Base-by-base conservation (phyloP, 2,797 vertebrate genomes). In the Mus caroli region DNA sequence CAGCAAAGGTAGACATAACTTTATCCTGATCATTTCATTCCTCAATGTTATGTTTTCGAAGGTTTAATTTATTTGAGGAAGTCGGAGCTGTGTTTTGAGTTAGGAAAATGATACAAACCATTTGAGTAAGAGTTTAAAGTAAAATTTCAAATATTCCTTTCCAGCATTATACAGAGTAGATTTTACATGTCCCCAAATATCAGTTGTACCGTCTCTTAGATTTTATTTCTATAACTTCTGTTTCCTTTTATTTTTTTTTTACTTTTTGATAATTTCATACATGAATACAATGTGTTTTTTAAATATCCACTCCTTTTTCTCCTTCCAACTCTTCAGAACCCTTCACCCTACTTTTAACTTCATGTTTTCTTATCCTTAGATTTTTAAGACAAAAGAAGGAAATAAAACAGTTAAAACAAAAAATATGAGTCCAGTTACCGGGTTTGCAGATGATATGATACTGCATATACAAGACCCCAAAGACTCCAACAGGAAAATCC, bases 71-170 rank as follows among this genome's bases (percentile, higher is more conserved):
- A 90, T 91, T 60, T 80, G 67, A 75, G 88, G 37, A 93, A 94
- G 85, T 64, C 56, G 84, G 12, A n/a, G n/a, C 71, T 76, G 0
- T 89, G 40, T 87, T 96, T 96, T 92, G 46, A 94, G 60, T 96
- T 95, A 92, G 40, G 11, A 88, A 73, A n/a, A 79, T 92, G 76
- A 56, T 93, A 69, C 37, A 90, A 94, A 71, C 6, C 69, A 71
- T 64, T 97, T 80, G 56, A 92, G 60, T 76, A 83, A 95, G 37
- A 92, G 6, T 82, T 77, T 95, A 87, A 96, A 75, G 52, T 83
- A 73, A 6, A 43, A 93, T 92, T 64, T 95, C 69, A 92, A 95
- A 92, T 73, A 60, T 46, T 78, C 79, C 88, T 95, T 95, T 95
- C 76, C n/a, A 96, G 54, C 11, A 82, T 88, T 78, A 80, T 6